Percentiles rank a stretch among this genome's conserved stretches.
phyloP scores from a whole-genome alignment of 2,797 vertebrate genomes.

The Bradypus variegatus region DNA sequence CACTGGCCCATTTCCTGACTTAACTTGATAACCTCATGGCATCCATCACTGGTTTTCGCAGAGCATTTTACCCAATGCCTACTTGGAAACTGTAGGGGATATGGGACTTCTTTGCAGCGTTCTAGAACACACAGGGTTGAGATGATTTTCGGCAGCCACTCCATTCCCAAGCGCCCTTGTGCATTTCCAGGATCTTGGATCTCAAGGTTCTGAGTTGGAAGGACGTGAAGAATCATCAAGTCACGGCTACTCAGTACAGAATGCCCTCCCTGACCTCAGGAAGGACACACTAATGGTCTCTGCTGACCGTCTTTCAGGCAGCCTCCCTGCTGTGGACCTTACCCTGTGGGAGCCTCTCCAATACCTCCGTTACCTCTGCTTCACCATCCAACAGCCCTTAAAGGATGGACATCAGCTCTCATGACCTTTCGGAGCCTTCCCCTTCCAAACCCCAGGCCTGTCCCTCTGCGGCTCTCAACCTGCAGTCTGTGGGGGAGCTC shows the following conservation, averaged over 20 bases:
- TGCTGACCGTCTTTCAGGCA: fast-evolving
- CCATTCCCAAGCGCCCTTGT: neutral
- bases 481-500: neutral
- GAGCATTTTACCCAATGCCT: neutral
- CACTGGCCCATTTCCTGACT: neutral
- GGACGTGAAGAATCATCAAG: neutral
- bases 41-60: neutral
- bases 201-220: neutral
- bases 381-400: neutral
- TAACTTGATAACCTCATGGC: neutral
- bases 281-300: too few species aligned
- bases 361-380: neutral
- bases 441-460: neutral
- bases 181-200: neutral
- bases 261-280: neutral
- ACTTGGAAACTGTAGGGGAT: neutral
- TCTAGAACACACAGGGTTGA: neutral
- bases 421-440: neutral
- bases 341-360: neutral
- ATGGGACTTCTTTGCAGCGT: neutral
- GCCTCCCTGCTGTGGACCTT: too few species aligned
- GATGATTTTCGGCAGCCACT: neutral
- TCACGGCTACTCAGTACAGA: neutral
- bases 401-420: neutral
- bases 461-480: neutral